Evolutionary conservation across 2,888 invertebrate species (phyloP).

Genomic region (Acrocyrtus sp.): DNA sequence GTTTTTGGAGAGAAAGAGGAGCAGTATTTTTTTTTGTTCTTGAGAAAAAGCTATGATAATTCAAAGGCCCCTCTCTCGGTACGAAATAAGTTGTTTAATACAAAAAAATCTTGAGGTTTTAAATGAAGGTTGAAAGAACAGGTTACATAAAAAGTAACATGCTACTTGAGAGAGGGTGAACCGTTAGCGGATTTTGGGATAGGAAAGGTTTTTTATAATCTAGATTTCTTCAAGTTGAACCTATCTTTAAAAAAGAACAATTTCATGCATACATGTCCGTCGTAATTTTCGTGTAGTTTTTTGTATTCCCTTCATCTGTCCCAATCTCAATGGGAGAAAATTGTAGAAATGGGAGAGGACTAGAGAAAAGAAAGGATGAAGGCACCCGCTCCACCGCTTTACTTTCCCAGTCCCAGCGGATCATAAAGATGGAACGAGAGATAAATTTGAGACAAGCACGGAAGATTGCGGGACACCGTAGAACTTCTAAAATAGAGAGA

Average conservation of each 20-base stretch:
- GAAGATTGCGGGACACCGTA: conserved; percentile 36
- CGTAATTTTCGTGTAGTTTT: not conserved
- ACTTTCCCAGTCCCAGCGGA: conserved; percentile 35
- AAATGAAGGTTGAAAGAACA: not conserved
- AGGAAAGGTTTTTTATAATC: conserved; percentile 17
- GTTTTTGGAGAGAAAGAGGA: no score
- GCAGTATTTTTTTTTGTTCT: not conserved
- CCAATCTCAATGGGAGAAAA: conserved; percentile 2
- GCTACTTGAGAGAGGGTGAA: not conserved
- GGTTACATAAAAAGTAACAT: not conserved
- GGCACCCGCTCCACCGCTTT: conserved; percentile 2
- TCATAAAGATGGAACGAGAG: conserved; percentile 57
- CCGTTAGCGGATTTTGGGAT: not conserved
- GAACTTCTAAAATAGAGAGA: no score
- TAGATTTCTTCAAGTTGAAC: conserved; percentile 15
- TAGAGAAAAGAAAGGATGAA: conserved; percentile 24
- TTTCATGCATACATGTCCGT: not conserved
- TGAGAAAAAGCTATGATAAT: not conserved
- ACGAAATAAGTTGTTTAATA: not conserved
- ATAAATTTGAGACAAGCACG: conserved; percentile 55
- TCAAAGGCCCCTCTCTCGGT: not conserved
- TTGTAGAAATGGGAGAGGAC: conserved; percentile 9
- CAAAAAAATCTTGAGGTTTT: not conserved
- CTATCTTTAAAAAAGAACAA: conserved; percentile 7
- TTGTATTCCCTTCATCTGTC: conserved; percentile 20